phyloP scores from a whole-genome alignment of 2,797 vertebrate genomes.

The Phalanger gymnotis region DNA sequence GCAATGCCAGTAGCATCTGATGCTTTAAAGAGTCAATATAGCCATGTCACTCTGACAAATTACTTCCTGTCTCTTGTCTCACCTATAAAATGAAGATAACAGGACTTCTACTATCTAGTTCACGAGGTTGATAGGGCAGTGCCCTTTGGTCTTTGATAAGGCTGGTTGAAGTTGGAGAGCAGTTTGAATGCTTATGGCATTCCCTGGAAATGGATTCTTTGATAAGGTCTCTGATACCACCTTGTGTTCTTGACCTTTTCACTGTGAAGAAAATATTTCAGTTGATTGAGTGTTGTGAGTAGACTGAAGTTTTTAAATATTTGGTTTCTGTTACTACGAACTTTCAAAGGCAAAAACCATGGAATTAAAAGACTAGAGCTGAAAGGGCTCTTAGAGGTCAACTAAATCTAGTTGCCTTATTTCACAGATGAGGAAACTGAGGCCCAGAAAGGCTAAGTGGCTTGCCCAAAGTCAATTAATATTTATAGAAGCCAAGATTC shows the following conservation, averaged over 20 bases:
- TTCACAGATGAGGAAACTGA: background rate
- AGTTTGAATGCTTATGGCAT: background rate
- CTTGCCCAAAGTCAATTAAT: background rate
- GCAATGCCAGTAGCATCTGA: background rate
- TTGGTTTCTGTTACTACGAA: background rate
- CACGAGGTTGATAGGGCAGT: too few relatives aligned
- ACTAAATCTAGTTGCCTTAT: background rate
- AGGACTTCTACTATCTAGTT: background rate
- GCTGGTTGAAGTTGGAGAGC: background rate
- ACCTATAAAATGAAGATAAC: background rate
- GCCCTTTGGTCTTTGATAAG: background rate
- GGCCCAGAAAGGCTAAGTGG: background rate
- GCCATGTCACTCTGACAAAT: background rate
- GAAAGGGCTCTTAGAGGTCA: background rate
- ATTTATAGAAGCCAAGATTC: background rate
- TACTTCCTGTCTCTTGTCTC: background rate
- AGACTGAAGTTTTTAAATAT: background rate
- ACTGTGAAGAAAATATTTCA: background rate
- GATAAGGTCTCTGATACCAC: background rate
- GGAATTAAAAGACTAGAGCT: background rate
- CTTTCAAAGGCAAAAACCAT: too few relatives aligned
- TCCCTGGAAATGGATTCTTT: background rate
- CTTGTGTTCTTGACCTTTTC: background rate
- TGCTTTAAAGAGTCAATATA: background rate
- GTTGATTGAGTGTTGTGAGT: background rate